phyloP scores from a whole-genome alignment of 1,140 invertebrate species.

The Bursaphelenchus mucronatus region DNA sequence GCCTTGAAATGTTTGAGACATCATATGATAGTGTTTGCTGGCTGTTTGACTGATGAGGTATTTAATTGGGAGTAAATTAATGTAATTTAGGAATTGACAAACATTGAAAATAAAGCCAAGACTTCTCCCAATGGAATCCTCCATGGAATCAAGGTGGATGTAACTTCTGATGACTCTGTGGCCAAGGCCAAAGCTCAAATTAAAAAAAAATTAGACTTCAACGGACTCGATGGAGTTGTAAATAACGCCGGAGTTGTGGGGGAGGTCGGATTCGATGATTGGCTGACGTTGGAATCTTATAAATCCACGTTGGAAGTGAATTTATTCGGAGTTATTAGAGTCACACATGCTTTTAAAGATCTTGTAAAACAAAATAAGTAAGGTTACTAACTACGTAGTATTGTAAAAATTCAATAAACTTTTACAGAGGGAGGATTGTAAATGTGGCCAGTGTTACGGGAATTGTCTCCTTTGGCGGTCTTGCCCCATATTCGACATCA shows the following conservation, averaged over 20 bases:
- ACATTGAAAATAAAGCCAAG: conserved; percentile 13
- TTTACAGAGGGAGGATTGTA: conserved; percentile 19
- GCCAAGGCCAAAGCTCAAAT: conserved; percentile 3
- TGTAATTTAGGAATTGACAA: not conserved
- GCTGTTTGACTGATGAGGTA: conserved; percentile 37
- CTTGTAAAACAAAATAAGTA: conserved; percentile 10
- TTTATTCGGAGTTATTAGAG: conserved; percentile 18
- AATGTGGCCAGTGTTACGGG: conserved; percentile 15
- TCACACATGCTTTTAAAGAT: conserved; percentile 14
- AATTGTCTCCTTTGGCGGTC: conserved; percentile 5
- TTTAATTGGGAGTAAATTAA: not conserved
- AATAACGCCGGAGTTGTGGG: conserved; percentile 22
- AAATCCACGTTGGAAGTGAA: conserved; percentile 8
- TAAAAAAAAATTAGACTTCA: not conserved
- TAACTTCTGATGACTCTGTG: conserved; percentile 14
- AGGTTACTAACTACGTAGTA: not conserved
- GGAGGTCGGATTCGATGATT: conserved; percentile 13
- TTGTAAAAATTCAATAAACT: not conserved
- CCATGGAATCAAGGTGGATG: conserved; percentile 11
- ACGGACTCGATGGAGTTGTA: conserved; percentile 18
- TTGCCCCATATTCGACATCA: conserved; percentile 11
- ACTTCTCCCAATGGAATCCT: not conserved
- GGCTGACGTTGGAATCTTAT: not conserved
- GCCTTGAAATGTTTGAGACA: conserved; percentile 38
- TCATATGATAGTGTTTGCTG: conserved; percentile 42